Percentiles rank a stretch among this genome's conserved stretches.
Evolutionary conservation across 1,140 invertebrate genomes (phyloP).

Genomic region (Bombus difficillimus): DNA sequence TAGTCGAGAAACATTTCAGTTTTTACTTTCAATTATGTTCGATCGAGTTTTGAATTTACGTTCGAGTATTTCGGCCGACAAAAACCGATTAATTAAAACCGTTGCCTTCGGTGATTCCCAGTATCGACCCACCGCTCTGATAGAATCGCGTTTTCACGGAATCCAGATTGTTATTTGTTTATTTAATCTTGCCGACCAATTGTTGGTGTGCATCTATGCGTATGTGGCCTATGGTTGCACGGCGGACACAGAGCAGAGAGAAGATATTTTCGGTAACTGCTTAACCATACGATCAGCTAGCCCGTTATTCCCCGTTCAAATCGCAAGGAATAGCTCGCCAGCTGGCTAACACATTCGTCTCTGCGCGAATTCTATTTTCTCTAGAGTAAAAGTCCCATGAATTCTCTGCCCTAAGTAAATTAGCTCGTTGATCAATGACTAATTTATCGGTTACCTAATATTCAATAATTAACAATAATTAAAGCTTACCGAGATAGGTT

Average conservation of each 20-base stretch:
- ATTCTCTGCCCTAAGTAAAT: conserved; percentile 48
- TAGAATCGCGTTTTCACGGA: neutral
- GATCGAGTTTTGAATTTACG: neutral
- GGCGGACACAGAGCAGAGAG: neutral
- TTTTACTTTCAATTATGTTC: conserved; percentile 4
- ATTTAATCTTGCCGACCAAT: neutral
- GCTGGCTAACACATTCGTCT: no score
- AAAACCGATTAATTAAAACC: neutral
- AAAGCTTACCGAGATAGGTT: neutral
- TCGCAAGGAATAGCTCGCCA: neutral
- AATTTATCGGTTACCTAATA: conserved; percentile 21
- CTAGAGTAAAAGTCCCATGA: conserved; percentile 24
- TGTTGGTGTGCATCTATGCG: neutral
- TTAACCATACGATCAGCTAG: neutral
- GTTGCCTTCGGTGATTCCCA: neutral
- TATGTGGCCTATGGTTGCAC: neutral
- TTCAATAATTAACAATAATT: conserved; percentile 29
- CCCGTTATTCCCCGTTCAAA: neutral
- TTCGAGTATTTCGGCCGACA: neutral
- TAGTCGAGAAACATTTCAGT: neutral
- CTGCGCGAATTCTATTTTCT: neutral
- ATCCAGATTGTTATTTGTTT: neutral
- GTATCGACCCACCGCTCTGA: no score
- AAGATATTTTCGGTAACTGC: neutral
- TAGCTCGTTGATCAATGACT: conserved; percentile 53